phyloP scores from a whole-genome alignment of 2,888 invertebrate genomes.

The Trachelus troglodyta region DNA sequence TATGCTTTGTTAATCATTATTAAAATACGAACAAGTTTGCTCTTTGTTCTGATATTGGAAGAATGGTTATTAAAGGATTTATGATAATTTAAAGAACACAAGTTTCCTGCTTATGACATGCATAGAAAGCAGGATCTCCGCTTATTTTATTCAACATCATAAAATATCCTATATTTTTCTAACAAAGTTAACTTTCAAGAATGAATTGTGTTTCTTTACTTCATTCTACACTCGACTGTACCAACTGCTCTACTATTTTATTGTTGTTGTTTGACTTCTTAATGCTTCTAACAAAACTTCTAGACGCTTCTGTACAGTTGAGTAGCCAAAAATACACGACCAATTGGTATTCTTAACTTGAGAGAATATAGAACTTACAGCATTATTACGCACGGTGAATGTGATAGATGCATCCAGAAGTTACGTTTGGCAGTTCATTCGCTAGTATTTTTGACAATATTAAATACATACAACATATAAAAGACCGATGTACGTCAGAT shows the following conservation, averaged over 20 bases:
- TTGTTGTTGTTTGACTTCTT: not conserved
- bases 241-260: not conserved
- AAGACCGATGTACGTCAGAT: not conserved
- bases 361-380: not conserved
- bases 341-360: conserved; percentile 2
- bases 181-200: not conserved
- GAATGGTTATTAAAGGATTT: not conserved
- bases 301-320: conserved; percentile 40
- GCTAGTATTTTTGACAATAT: conserved; percentile 44
- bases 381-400: not conserved
- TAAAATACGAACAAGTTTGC: not conserved
- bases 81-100: not conserved
- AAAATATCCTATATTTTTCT: not conserved
- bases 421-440: conserved; percentile 38
- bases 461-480: conserved; percentile 27
- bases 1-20: not conserved
- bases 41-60: not conserved
- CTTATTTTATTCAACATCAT: too few species aligned
- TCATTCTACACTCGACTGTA: not conserved
- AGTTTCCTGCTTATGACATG: not conserved
- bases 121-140: too few species aligned
- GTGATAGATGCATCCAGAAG: conserved; percentile 37
- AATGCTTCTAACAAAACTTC: conserved; percentile 23
- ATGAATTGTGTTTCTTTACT: not conserved
- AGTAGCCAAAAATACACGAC: conserved; percentile 46